A percentile compares a stretch with the other conserved stretches of the same genome.
phyloP scores from a whole-genome alignment of 92 coral and sea anemone species.

The Parazoanthus darwini region DNA sequence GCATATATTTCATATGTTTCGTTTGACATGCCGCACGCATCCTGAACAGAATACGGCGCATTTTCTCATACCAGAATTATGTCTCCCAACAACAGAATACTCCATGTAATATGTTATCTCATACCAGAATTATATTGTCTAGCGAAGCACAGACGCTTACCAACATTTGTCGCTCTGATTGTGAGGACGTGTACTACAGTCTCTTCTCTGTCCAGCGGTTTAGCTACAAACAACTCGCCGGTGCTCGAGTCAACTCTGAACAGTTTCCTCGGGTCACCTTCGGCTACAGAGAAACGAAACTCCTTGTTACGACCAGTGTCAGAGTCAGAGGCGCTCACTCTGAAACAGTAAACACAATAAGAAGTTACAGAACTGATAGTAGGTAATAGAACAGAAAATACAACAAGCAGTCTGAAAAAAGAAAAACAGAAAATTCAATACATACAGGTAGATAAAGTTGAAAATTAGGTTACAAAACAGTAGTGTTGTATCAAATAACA shows the following conservation, averaged over 20 bases:
- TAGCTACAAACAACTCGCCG: slow-evolving; percentile 72
- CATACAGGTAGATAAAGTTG: too few species aligned
- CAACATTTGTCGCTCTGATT: slow-evolving; percentile 85
- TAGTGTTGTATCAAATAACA: too few species aligned
- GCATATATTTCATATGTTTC: too few species aligned
- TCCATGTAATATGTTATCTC: background rate
- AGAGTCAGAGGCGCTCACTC: slow-evolving; percentile 69
- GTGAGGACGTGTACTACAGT: slow-evolving; percentile 53
- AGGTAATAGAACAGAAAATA: too few species aligned
- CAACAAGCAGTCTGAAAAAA: too few species aligned
- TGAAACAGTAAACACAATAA: background rate
- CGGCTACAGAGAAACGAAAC: slow-evolving; percentile 71
- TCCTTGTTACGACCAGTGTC: slow-evolving; percentile 76
- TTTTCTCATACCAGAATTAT: background rate
- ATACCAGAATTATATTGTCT: background rate
- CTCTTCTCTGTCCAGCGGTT: slow-evolving; percentile 77
- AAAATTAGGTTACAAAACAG: too few species aligned
- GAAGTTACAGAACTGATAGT: too few species aligned
- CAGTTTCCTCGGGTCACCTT: slow-evolving; percentile 69
- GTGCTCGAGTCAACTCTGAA: slow-evolving; percentile 68
- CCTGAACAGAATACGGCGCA: background rate
- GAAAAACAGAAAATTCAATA: too few species aligned
- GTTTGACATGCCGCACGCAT: background rate
- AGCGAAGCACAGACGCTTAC: slow-evolving; percentile 39
- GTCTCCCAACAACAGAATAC: background rate